These are phyloP conservation scores for Leguminivora glycinivorella DNA, from an alignment of 1,140 invertebrate genomes.

Conservation along the genomic window DNA sequence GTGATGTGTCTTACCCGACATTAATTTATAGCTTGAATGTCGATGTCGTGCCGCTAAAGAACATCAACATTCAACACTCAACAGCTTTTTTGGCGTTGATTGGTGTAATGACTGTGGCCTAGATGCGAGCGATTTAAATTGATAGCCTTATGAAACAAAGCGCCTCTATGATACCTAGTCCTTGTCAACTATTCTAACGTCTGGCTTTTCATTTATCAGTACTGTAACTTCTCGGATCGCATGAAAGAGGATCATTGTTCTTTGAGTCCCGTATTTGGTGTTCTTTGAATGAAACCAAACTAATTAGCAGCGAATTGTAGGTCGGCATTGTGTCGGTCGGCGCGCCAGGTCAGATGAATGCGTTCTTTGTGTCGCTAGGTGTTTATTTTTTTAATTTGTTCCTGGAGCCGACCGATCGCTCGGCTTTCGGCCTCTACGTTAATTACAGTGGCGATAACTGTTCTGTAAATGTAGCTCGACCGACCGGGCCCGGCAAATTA, in stretches of 20 bases:
- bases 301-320: conserved; percentile 65
- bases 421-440: conserved; percentile 34
- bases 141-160: conserved; percentile 36
- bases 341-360: conserved; percentile 55
- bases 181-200: conserved; percentile 8
- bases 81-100: conserved; percentile 59
- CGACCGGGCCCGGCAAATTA: conserved; percentile 23
- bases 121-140: conserved; percentile 60
- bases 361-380: conserved; percentile 59
- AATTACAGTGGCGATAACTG: conserved; percentile 60
- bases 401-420: conserved; percentile 39
- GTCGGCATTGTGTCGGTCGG: conserved; percentile 58
- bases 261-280: conserved; percentile 45
- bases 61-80: conserved; percentile 35
- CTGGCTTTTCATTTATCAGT: conserved; percentile 20
- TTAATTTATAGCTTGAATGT: conserved; percentile 5
- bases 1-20: conserved; percentile 11
- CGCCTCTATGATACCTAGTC: conserved; percentile 5
- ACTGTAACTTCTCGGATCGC: conserved; percentile 16
- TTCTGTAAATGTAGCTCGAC: conserved; percentile 41
- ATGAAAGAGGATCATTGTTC: conserved; percentile 42
- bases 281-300: conserved; percentile 56
- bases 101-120: conserved; percentile 68
- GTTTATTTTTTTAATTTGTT: conserved; percentile 70
- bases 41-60: not conserved